A percentile compares a stretch with the other conserved stretches of the same genome.
phyloP scores from a whole-genome alignment of 2,113 vertebrate genomes.

The Tragelaphus scriptus region DNA sequence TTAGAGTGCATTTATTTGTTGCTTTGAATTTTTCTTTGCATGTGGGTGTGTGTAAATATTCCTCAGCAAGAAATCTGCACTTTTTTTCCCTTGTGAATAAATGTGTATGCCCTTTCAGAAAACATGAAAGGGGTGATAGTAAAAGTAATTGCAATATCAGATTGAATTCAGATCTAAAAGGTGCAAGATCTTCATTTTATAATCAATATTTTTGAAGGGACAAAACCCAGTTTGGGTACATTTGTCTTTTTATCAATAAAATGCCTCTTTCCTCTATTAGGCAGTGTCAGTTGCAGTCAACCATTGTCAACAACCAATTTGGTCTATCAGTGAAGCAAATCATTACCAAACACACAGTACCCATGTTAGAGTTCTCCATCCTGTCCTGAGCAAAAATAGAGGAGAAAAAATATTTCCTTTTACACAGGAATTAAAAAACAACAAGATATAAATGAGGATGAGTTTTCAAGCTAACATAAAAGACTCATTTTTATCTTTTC shows the following conservation, averaged over 20 bases:
- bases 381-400: conserved; percentile 58
- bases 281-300: conserved; percentile 60
- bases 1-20: background rate
- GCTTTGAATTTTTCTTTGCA: background rate
- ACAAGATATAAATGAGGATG: background rate
- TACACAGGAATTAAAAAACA: conserved; percentile 21
- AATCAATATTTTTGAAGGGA: conserved; percentile 73
- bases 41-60: background rate
- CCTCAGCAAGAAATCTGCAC: background rate
- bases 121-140: conserved; percentile 61
- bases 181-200: conserved; percentile 54
- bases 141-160: conserved; percentile 70
- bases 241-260: conserved; percentile 73
- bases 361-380: conserved; percentile 39
- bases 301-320: conserved; percentile 74
- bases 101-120: conserved; percentile 59
- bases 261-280: conserved; percentile 68
- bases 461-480: conserved; percentile 47
- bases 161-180: conserved; percentile 63
- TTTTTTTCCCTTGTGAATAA: conserved; percentile 14
- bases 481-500: background rate
- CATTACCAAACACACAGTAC: conserved; percentile 20
- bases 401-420: background rate
- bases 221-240: conserved; percentile 40
- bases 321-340: conserved; percentile 74